These are phyloP conservation scores for Plemyria rubiginata DNA, from an alignment of 2,888 invertebrate species.

Conservation along the genomic window DNA sequence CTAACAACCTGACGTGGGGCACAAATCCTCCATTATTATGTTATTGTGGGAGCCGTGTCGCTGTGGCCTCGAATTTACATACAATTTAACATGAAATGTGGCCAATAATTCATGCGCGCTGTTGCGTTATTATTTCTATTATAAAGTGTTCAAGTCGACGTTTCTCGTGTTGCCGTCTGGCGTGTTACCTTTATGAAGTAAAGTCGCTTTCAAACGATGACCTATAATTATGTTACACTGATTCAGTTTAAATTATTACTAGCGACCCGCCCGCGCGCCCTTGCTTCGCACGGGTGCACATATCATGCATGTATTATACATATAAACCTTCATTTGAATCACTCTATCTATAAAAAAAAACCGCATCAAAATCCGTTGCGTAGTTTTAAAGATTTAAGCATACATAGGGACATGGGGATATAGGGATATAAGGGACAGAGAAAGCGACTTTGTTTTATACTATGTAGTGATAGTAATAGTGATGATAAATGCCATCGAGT, in stretches of 20 bases:
- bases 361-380: no score
- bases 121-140: slow-evolving; percentile 82
- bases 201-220: neutral
- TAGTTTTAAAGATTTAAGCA: no score
- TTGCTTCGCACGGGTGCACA: no score
- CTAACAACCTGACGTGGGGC: slow-evolving; percentile 84
- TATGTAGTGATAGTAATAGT: no score
- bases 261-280: no score
- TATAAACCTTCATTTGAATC: no score
- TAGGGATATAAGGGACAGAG: no score
- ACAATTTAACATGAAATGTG: slow-evolving; percentile 84
- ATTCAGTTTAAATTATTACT: neutral
- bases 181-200: slow-evolving; percentile 59
- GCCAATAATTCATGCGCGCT: slow-evolving; percentile 80
- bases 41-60: slow-evolving; percentile 83
- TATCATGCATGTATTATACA: no score
- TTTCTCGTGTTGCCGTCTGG: slow-evolving; percentile 72
- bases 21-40: slow-evolving; percentile 85
- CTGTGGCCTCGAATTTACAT: slow-evolving; percentile 80
- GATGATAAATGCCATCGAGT: no score
- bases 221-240: neutral
- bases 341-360: no score
- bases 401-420: no score
- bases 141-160: slow-evolving; percentile 78
- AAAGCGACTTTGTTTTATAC: no score